phyloP scores from a whole-genome alignment of 92 coral and sea anemone genomes.

The Ricordea florida region DNA sequence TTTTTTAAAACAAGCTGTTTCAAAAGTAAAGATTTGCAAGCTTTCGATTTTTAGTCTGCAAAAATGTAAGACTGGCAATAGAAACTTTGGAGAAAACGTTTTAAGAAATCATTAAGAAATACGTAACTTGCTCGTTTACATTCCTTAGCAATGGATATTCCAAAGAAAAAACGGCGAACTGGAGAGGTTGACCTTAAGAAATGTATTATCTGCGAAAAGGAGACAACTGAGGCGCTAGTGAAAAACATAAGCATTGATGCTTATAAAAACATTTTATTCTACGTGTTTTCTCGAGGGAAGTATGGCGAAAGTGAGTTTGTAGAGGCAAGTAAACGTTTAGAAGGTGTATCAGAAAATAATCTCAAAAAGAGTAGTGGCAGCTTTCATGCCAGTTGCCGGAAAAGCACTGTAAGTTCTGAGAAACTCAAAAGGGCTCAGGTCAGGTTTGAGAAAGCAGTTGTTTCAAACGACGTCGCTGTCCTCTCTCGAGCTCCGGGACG shows the following conservation, averaged over 20 bases:
- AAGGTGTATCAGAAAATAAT: conserved; percentile 25
- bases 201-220: conserved; percentile 19
- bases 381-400: conserved; percentile 35
- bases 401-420: conserved; percentile 26
- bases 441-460: conserved; percentile 44
- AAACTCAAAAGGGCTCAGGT: conserved; percentile 22
- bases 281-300: conserved; percentile 4
- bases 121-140: background rate
- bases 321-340: conserved; percentile 13
- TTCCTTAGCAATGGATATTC: conserved; percentile 17
- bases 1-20: too few relatives aligned
- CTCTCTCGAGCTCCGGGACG: conserved; percentile 25
- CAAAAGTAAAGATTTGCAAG: too few relatives aligned
- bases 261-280: conserved; percentile 14
- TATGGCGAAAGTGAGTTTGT: conserved; percentile 33
- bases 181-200: conserved; percentile 29
- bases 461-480: conserved; percentile 22
- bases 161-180: conserved; percentile 24
- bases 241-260: conserved; percentile 24
- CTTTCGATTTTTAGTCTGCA: too few relatives aligned
- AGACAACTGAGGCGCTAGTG: conserved; percentile 33
- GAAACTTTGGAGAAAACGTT: too few relatives aligned
- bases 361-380: conserved; percentile 17
- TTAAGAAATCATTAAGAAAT: too few relatives aligned
- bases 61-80: too few relatives aligned